Evolutionary conservation across 2,113 vertebrate species (phyloP).

Genomic region (Labeo catla): DNA sequence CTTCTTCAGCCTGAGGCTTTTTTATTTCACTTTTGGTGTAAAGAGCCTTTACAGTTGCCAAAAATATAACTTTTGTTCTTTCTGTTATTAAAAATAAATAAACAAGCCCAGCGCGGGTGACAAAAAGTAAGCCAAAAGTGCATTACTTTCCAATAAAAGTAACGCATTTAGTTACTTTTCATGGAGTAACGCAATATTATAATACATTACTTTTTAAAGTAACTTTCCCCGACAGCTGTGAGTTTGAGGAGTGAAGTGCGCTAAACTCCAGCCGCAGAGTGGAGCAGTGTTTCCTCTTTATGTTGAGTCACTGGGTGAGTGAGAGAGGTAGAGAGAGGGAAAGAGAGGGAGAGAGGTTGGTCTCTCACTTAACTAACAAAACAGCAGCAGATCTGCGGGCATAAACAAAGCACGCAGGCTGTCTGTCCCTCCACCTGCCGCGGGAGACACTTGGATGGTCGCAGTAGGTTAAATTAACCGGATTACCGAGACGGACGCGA

Average conservation of each 20-base stretch:
- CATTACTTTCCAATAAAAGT: no score
- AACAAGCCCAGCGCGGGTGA: no score
- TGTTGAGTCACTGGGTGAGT: slow-evolving; percentile 32
- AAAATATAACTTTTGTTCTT: no score
- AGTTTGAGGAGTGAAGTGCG: not conserved
- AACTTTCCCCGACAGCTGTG: no score
- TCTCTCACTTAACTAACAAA: slow-evolving; percentile 15
- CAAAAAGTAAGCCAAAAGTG: no score
- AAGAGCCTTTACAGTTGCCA: no score
- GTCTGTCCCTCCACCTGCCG: not conserved
- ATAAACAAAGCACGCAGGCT: slow-evolving; percentile 73
- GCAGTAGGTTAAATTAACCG: slow-evolving; percentile 19
- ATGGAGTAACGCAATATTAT: no score
- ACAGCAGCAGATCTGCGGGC: slow-evolving; percentile 62
- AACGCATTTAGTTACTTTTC: no score
- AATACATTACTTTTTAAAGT: no score
- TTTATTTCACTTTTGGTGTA: no score
- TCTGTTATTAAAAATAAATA: no score
- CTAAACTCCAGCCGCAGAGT: slow-evolving; percentile 38
- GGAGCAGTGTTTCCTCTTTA: slow-evolving; percentile 34
- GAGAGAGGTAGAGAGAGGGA: slow-evolving; percentile 6
- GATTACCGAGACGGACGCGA: slow-evolving; percentile 35
- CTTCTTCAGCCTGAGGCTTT: no score
- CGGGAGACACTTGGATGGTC: slow-evolving; percentile 15
- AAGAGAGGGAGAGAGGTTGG: slow-evolving; percentile 24